These are phyloP conservation scores for Chionomys nivalis DNA, from an alignment of 2,113 vertebrate genomes.

Conservation along the genomic window DNA sequence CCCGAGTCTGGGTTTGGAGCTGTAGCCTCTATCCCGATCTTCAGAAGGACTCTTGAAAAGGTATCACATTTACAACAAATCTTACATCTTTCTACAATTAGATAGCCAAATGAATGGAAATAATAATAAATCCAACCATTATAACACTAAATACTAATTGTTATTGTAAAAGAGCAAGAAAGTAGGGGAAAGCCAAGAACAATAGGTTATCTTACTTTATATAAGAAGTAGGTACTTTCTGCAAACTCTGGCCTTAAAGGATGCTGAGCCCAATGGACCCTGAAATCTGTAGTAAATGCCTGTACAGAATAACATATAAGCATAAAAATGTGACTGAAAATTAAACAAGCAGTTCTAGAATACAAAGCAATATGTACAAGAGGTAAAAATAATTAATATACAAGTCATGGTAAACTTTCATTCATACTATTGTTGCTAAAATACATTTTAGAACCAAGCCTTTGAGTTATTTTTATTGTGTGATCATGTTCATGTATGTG, in stretches of 20 bases:
- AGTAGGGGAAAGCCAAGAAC: neutral
- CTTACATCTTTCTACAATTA: neutral
- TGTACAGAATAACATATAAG: conserved; percentile 76
- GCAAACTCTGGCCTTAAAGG: conserved; percentile 98
- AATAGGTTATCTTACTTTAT: conserved; percentile 90
- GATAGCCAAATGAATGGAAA: neutral
- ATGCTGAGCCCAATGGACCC: conserved; percentile 99
- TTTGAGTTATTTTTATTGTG: neutral
- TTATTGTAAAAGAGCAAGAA: conserved; percentile 1
- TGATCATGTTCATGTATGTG: neutral
- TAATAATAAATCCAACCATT: neutral
- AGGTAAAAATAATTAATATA: conserved; percentile 23
- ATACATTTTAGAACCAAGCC: neutral
- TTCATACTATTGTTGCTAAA: conserved; percentile 21
- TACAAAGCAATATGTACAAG: neutral
- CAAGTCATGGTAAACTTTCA: conserved; percentile 26
- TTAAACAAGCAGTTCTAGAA: neutral
- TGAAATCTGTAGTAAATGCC: conserved; percentile 99
- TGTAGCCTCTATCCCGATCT: neutral
- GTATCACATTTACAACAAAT: conserved; percentile 18
- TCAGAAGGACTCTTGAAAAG: conserved; percentile 34
- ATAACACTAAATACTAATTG: neutral
- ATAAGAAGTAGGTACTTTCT: conserved; percentile 99
- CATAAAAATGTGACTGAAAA: neutral
- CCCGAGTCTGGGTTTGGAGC: neutral